These are phyloP conservation scores for Philonicus albiceps DNA, from an alignment of 2,888 invertebrate species.

Conservation along the genomic window DNA sequence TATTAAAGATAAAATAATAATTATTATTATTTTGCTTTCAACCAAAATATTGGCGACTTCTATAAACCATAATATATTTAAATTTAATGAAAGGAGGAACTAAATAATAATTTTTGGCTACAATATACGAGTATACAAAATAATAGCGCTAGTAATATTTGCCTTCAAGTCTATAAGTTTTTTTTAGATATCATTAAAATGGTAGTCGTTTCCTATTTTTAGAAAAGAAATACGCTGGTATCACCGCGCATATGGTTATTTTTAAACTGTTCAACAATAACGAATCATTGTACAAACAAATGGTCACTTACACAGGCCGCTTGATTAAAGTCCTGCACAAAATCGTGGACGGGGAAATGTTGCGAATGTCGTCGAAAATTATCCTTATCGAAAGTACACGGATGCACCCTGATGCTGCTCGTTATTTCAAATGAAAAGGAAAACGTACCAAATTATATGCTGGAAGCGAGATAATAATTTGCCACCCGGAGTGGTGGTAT, in stretches of 20 bases:
- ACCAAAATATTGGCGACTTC: no score
- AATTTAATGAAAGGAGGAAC: no score
- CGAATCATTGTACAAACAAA: not conserved
- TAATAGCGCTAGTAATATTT: not conserved
- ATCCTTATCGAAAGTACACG: not conserved
- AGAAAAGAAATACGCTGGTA: not conserved
- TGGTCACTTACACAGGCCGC: not conserved
- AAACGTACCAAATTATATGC: constrained; percentile 27
- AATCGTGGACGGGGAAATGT: not conserved
- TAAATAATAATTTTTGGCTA: no score
- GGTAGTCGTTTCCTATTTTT: not conserved
- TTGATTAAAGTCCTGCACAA: constrained; percentile 11
- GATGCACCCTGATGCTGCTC: not conserved
- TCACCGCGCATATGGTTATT: not conserved
- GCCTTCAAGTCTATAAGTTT: not conserved
- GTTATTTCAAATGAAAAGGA: constrained; percentile 30
- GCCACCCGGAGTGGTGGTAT: not conserved
- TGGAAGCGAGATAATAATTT: constrained; percentile 3
- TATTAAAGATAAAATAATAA: no score
- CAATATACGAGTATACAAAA: no score
- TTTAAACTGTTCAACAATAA: not conserved
- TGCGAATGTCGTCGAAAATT: constrained; percentile 12
- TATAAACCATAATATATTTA: no score
- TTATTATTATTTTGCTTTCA: no score
- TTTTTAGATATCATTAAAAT: not conserved